phyloP scores from a whole-genome alignment of 2,113 vertebrate species.

The Varanus salvator region DNA sequence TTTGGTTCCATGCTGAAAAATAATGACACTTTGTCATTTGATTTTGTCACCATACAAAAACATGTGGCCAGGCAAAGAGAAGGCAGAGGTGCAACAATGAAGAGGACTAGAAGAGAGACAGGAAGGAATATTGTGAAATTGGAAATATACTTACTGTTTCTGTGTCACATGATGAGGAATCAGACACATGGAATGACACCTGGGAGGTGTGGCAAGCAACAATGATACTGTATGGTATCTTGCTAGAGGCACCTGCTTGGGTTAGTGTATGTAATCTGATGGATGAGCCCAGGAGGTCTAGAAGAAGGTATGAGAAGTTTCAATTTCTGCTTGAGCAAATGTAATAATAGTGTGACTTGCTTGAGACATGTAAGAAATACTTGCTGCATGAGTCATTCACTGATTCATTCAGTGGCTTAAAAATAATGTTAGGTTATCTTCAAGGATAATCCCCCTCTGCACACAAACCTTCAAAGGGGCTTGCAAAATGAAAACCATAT shows the following conservation, averaged over 20 bases:
- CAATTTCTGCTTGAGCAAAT: neutral
- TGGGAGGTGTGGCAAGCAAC: neutral
- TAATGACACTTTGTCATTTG: neutral
- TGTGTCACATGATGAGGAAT: neutral
- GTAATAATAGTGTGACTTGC: neutral
- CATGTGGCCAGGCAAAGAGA: neutral
- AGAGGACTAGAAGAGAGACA: neutral
- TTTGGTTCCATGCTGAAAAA: neutral
- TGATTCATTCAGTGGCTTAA: too few relatives aligned
- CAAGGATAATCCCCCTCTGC: too few relatives aligned
- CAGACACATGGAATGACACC: neutral
- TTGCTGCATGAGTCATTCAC: neutral
- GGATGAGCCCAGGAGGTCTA: neutral
- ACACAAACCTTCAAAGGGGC: too few relatives aligned
- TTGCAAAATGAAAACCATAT: too few relatives aligned
- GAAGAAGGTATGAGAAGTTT: neutral
- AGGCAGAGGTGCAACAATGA: neutral
- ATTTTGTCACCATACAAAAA: neutral
- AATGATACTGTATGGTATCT: neutral
- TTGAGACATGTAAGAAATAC: neutral
- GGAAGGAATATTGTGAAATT: neutral
- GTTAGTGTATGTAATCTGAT: neutral
- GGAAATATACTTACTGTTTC: neutral
- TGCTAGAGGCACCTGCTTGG: neutral
- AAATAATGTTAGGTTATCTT: too few relatives aligned